Conservation (phyloP, 2,888 invertebrate species). For the Sarcophaga variegata region DNA sequence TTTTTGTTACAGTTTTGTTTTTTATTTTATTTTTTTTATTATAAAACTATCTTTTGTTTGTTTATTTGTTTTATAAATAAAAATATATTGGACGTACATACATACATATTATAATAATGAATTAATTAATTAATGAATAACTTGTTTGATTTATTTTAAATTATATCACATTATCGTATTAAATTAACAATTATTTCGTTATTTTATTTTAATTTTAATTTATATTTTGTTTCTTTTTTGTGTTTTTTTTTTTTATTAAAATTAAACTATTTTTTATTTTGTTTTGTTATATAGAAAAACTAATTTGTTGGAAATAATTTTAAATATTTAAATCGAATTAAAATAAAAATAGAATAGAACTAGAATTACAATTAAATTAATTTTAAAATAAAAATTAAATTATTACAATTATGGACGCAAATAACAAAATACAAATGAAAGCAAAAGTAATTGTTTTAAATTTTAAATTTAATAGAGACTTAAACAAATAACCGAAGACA, state of each 20-base stretch:
- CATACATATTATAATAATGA: constrained; percentile 4
- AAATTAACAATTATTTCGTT: constrained; percentile 58
- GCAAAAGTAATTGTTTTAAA: constrained; percentile 14
- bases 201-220: constrained; percentile 20
- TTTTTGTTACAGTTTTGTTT: not conserved
- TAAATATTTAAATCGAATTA: too few species aligned
- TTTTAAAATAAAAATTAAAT: constrained; percentile 25
- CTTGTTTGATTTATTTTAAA: constrained; percentile 50
- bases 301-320: too few species aligned
- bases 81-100: constrained; percentile 42
- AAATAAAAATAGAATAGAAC: too few species aligned
- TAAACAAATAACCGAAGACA: not conserved
- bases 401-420: constrained; percentile 55
- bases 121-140: constrained; percentile 1
- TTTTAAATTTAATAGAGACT: not conserved
- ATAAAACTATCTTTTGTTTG: not conserved
- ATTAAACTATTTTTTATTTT: constrained; percentile 4
- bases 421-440: constrained; percentile 6
- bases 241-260: not conserved
- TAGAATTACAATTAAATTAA: not conserved
- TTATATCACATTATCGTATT: constrained; percentile 69
- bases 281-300: too few species aligned
- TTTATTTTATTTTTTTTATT: not conserved
- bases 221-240: not conserved
- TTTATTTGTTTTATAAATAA: constrained; percentile 18